These are phyloP conservation scores for Thunnus albacares DNA, from an alignment of 2,797 vertebrate species.

Conservation along the genomic window DNA sequence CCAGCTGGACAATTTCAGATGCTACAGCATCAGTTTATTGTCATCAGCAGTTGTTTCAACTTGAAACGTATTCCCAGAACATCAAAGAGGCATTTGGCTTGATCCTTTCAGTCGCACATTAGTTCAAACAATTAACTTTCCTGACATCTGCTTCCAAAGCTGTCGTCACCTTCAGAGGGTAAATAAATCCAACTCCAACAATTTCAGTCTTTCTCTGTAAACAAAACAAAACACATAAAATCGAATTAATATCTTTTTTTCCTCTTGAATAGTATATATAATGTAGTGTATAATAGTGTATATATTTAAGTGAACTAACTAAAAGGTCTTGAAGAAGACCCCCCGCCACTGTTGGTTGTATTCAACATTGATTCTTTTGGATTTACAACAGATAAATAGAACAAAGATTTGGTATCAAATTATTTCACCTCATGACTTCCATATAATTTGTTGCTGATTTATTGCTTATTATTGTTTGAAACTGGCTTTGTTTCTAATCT, in stretches of 20 bases:
- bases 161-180: slow-evolving; percentile 15
- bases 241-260: neutral
- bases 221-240: slow-evolving; percentile 34
- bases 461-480: neutral
- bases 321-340: neutral
- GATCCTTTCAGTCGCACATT: slow-evolving; percentile 26
- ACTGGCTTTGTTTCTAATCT: neutral
- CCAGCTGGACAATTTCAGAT: neutral
- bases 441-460: neutral
- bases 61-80: neutral
- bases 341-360: too few relatives aligned
- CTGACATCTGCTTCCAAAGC: neutral
- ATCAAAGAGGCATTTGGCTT: slow-evolving; percentile 20
- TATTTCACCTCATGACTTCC: neutral
- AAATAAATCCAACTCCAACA: neutral
- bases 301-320: neutral
- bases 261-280: neutral
- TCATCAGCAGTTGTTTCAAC: neutral
- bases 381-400: neutral
- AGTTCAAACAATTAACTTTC: neutral
- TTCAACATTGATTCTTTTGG: neutral
- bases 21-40: neutral
- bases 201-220: slow-evolving; percentile 63
- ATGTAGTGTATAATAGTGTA: neutral
- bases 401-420: too few relatives aligned